Base-by-base conservation (phyloP, 2,797 vertebrate species). In the Tokudaia tokunoshimensis region DNA sequence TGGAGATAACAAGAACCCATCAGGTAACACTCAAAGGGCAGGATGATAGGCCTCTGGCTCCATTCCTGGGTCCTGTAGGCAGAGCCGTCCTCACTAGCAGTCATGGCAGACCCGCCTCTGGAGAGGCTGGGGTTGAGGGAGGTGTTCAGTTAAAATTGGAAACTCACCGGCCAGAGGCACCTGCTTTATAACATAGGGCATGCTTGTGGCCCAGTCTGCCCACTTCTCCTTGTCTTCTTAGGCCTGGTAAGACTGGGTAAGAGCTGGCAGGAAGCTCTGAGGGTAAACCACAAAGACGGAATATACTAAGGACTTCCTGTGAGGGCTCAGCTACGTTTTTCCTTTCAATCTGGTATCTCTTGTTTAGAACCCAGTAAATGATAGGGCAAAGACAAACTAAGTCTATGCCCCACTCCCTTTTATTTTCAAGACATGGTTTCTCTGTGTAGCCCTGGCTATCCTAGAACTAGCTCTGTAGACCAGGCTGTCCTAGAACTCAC, bases 191-290 rank as follows among this genome's bases (percentile, higher is more conserved):
- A 50, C 57, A 81, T 1, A 8, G 65, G 55, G 83, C 79, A 74
- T 11, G 37, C 47, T 59, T 95, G 95, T 63, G 93, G 93, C 65
- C 85, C 67, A 0, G 0, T 29, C 84, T 0, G 12, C 94, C 65
- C n/a, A 82, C 57, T 94, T 89, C 96, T 91, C 76, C 93, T 57
- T 61, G 55, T 41, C 84, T 87, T 91, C 86, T 94, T 47, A 78
- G 63, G 85, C 78, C 76, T 92, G 76, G 55, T 90, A 57, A 91
- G 31, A 50, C 89, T 95, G 82, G 92, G 67, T 74, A 20, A 70
- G 85, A 57, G 24, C 87, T 50, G 94, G 92, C 97, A 98, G 98
- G 97, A 98, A 98, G 94, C 74, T 92, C 94, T 94, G 94, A 96
- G 97, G 96, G 59, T 78, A 83, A 94, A 96, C 97, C 97, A 67